These are phyloP conservation scores for Mesocentrotus franciscanus DNA, from an alignment of 53 echinoderm and acorn worm species.

Conservation along the genomic window DNA sequence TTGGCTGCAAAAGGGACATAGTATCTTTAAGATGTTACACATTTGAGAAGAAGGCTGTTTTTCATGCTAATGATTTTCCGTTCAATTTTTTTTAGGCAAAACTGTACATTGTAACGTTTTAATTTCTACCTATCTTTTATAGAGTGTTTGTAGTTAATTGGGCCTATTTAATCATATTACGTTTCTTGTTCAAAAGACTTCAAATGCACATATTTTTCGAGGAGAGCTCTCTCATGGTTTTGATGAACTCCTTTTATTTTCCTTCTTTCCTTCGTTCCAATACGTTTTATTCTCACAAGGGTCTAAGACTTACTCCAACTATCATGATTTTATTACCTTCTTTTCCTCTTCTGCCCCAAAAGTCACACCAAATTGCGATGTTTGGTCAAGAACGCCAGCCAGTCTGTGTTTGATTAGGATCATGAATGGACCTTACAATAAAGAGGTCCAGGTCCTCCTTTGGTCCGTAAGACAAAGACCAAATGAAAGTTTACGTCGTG, in stretches of 20 bases:
- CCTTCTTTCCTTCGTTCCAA: not conserved
- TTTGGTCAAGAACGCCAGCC: constrained; percentile 62
- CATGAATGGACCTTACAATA: constrained; percentile 52
- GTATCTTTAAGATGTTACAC: no score
- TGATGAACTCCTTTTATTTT: not conserved
- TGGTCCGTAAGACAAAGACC: constrained; percentile 15
- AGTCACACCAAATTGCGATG: constrained; percentile 64
- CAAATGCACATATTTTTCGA: no score
- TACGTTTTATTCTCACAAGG: not conserved
- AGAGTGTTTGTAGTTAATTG: no score
- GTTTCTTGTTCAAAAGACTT: no score
- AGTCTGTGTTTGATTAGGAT: constrained; percentile 61
- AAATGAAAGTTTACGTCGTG: constrained; percentile 36
- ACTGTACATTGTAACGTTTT: no score
- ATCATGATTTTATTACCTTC: not conserved
- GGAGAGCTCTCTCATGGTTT: no score
- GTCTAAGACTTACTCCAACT: not conserved
- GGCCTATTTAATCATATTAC: no score
- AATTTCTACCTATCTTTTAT: no score
- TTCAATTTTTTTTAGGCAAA: no score
- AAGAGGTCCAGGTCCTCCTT: constrained; percentile 6
- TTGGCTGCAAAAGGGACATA: no score
- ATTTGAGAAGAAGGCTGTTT: no score
- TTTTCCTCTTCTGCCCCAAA: not conserved
- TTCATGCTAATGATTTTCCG: no score